A percentile compares a stretch with the other conserved stretches of the same genome.
Conservation (phyloP, 2,797 vertebrate genomes). For the Rhabdophis nuchalis region DNA sequence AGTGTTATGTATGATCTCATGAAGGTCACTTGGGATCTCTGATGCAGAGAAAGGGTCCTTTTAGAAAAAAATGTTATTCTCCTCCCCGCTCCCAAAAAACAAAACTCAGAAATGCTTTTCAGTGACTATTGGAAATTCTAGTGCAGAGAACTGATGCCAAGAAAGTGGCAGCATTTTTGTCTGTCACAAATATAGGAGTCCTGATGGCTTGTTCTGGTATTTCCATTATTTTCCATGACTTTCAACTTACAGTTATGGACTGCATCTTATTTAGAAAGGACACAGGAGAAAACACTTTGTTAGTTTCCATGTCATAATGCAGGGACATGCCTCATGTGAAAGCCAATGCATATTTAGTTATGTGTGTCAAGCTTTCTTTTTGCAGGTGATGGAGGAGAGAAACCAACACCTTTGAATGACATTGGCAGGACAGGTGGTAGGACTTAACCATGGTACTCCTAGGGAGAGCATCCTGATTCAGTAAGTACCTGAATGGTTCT, state of each 20-base stretch:
- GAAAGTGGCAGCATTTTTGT: background rate
- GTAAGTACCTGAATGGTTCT: background rate
- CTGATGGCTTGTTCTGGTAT: background rate
- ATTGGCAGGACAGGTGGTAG: background rate
- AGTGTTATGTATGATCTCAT: background rate
- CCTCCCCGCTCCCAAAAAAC: background rate
- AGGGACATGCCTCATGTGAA: background rate
- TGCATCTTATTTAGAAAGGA: background rate
- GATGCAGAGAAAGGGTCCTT: background rate
- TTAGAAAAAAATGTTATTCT: background rate
- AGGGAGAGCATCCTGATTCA: background rate
- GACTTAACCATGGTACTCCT: background rate
- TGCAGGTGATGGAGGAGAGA: background rate
- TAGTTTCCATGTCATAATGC: background rate
- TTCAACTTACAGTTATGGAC: constrained; percentile 10
- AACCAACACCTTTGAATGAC: background rate
- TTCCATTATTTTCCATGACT: background rate
- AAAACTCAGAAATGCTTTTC: background rate
- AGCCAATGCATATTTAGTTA: background rate
- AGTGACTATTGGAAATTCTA: background rate
- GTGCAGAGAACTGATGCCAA: background rate
- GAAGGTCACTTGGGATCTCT: background rate
- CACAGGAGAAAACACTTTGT: background rate
- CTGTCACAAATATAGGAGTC: background rate
- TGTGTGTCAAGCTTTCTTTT: background rate